Conservation (phyloP, 2,113 vertebrate species). For the Otis tarda region DNA sequence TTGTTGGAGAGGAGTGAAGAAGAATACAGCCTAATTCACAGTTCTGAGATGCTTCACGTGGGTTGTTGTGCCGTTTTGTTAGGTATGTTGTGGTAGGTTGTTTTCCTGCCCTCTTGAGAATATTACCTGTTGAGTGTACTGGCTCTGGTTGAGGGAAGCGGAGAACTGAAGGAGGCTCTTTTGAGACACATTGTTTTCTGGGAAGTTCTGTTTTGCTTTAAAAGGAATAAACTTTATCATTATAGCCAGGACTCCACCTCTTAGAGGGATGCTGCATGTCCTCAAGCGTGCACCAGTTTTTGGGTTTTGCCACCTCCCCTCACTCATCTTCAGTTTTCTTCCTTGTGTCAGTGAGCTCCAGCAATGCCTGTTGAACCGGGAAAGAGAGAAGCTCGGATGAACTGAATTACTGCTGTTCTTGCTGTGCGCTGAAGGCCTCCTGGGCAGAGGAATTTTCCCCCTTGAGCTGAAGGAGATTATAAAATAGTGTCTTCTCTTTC, state of each 20-base stretch:
- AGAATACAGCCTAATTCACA: not conserved
- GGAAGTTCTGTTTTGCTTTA: not conserved
- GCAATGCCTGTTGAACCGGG: not conserved
- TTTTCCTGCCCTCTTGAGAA: not conserved
- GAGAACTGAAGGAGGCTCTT: not conserved
- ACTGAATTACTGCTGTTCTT: not conserved
- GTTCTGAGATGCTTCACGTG: not conserved
- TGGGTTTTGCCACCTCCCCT: not conserved
- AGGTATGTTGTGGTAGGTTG: fast-evolving
- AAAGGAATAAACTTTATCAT: not conserved
- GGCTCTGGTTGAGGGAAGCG: not conserved
- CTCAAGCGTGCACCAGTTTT: not conserved
- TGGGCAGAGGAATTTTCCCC: not conserved
- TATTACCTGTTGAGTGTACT: not conserved
- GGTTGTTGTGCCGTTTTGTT: not conserved
- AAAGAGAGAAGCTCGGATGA: not conserved
- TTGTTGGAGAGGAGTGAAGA: not conserved
- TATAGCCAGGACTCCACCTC: not conserved
- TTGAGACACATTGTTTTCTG: fast-evolving
- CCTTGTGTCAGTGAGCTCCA: not conserved
- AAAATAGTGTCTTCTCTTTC: not conserved
- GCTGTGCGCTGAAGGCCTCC: not conserved
- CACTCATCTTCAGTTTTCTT: not conserved
- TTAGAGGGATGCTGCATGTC: not conserved
- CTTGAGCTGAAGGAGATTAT: not conserved